A percentile compares a stretch with the other conserved stretches of the same genome.
phyloP scores from a whole-genome alignment of 2,797 vertebrate species.

The Argentina silus region DNA sequence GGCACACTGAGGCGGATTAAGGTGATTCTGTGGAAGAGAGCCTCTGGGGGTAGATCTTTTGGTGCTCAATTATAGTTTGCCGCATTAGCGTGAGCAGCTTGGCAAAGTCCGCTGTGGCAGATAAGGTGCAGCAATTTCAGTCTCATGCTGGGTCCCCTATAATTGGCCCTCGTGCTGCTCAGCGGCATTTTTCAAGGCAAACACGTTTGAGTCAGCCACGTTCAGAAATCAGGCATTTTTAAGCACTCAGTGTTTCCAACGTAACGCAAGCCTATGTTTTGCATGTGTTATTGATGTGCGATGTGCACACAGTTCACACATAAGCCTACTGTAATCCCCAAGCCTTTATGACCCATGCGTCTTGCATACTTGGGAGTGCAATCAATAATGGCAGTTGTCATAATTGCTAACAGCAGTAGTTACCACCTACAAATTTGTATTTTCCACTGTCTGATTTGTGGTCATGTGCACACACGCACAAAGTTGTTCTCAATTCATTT shows the following conservation, averaged over 20 bases:
- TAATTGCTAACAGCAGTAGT: too few relatives aligned
- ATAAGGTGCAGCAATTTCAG: conserved; percentile 40
- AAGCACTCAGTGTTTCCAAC: conserved; percentile 44
- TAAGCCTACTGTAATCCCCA: neutral
- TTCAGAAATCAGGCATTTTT: neutral
- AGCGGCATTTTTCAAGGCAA: neutral
- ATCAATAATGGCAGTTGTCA: too few relatives aligned
- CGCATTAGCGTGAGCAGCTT: conserved; percentile 44
- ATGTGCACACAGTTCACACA: neutral
- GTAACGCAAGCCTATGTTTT: conserved; percentile 38
- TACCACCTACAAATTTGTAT: too few relatives aligned
- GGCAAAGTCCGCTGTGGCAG: conserved; percentile 46
- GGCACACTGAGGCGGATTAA: conserved; percentile 52
- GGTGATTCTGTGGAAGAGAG: conserved; percentile 37
- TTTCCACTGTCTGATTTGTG: too few relatives aligned
- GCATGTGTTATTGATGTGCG: neutral
- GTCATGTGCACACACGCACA: neutral
- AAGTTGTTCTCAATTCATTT: neutral
- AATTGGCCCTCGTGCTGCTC: neutral
- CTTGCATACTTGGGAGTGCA: too few relatives aligned
- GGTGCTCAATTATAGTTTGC: conserved; percentile 53
- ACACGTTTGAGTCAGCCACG: neutral
- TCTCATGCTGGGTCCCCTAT: conserved; percentile 33
- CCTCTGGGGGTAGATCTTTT: conserved; percentile 39
- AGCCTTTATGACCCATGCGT: too few relatives aligned